These are phyloP conservation scores for Callaeas wilsoni DNA, from an alignment of 2,113 vertebrate species.

Conservation along the genomic window DNA sequence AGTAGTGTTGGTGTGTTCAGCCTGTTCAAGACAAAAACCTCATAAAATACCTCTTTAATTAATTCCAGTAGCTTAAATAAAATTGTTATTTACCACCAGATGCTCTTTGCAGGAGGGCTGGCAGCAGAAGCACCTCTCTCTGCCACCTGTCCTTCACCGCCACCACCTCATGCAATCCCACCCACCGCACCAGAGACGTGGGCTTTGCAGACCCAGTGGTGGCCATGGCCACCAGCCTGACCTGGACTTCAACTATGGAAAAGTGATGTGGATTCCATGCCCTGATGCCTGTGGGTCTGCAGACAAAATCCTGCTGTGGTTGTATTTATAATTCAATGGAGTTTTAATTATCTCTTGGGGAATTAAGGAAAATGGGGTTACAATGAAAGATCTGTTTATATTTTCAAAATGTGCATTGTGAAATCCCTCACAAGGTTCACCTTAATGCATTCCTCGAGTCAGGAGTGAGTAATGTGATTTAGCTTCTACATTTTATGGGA, in stretches of 20 bases:
- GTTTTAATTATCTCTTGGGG: not conserved
- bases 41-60: not conserved
- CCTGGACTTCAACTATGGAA: fast-evolving
- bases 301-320: fast-evolving
- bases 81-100: not conserved
- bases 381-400: not conserved
- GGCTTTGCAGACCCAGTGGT: not conserved
- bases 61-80: not conserved
- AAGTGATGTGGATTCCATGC: fast-evolving
- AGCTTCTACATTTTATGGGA: not conserved
- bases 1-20: not conserved
- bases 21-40: not conserved
- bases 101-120: not conserved
- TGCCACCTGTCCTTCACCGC: not conserved
- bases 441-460: not conserved
- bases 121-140: not conserved
- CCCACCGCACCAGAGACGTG: fast-evolving
- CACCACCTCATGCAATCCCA: fast-evolving
- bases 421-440: not conserved
- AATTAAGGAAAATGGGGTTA: not conserved
- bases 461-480: not conserved
- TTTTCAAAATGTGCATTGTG: not conserved
- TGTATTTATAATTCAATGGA: not conserved
- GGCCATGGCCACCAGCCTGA: not conserved
- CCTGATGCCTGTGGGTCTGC: not conserved